These are phyloP conservation scores for Machimus atricapillus DNA, from an alignment of 2,888 invertebrate species.

Conservation along the genomic window DNA sequence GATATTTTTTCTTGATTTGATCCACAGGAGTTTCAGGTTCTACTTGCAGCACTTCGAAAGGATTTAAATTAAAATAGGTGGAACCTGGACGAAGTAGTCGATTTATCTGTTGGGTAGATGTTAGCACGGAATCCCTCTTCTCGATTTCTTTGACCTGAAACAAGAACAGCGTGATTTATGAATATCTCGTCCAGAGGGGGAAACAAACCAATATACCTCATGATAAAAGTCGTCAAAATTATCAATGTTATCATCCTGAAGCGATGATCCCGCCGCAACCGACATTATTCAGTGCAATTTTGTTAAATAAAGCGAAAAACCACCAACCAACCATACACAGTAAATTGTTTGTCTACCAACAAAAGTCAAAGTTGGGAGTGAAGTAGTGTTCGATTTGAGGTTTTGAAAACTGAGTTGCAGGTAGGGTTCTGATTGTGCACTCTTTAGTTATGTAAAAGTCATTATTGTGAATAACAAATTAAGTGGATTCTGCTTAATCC, in stretches of 20 bases:
- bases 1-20: conserved; percentile 95
- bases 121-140: conserved; percentile 94
- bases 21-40: conserved; percentile 90
- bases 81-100: conserved; percentile 94
- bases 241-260: conserved; percentile 76
- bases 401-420: background rate
- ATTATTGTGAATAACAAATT: background rate
- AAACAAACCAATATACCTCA: conserved; percentile 69
- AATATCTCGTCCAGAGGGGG: background rate
- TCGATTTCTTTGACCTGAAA: conserved; percentile 97
- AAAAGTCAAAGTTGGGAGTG: background rate
- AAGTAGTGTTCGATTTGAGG: background rate
- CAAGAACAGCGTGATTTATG: background rate
- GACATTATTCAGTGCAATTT: background rate
- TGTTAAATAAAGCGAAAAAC: background rate
- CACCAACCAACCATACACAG: background rate
- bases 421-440: background rate
- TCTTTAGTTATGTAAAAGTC: background rate
- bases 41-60: conserved; percentile 87
- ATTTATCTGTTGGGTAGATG: conserved; percentile 96
- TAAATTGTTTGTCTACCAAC: background rate
- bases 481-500: background rate
- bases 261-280: conserved; percentile 57
- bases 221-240: conserved; percentile 83
- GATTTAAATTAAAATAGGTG: conserved; percentile 98